phyloP scores from a whole-genome alignment of 2,797 vertebrate genomes.

The Parambassis ranga region DNA sequence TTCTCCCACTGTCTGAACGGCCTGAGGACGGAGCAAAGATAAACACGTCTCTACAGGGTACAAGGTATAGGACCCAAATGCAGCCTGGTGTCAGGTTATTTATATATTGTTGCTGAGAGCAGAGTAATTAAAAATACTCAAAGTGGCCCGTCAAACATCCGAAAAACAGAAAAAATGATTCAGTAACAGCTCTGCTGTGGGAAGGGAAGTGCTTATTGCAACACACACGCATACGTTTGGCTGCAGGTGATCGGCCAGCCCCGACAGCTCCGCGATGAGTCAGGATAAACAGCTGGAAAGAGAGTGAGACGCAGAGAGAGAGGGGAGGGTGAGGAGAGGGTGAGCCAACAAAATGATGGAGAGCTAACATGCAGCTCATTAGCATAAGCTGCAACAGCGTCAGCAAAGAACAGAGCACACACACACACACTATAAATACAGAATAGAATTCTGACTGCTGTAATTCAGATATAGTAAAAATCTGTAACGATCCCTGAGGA shows the following conservation, averaged over 20 bases:
- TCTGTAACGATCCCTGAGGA: background rate
- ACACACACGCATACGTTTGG: background rate
- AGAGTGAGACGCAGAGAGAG: too few relatives aligned
- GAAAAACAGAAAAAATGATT: too few relatives aligned
- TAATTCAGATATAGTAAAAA: background rate
- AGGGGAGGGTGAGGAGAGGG: background rate
- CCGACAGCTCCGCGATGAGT: constrained; percentile 11
- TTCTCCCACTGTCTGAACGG: too few relatives aligned
- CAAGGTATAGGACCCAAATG: too few relatives aligned
- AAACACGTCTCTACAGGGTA: too few relatives aligned
- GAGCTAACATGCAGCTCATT: constrained; percentile 19
- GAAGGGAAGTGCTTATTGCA: background rate
- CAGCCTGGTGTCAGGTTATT: too few relatives aligned
- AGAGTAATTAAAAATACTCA: too few relatives aligned
- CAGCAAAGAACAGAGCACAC: background rate
- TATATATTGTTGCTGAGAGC: too few relatives aligned
- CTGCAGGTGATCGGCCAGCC: constrained; percentile 4
- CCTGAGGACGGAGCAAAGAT: too few relatives aligned
- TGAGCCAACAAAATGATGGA: constrained; percentile 1
- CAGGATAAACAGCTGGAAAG: constrained; percentile 15
- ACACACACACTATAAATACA: too few relatives aligned
- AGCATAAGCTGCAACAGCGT: constrained; percentile 13
- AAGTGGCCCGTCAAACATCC: too few relatives aligned
- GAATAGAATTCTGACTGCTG: too few relatives aligned
- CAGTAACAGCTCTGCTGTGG: background rate